Evolutionary conservation across 2,888 invertebrate species (phyloP).

Genomic region (Orgyia antiqua): DNA sequence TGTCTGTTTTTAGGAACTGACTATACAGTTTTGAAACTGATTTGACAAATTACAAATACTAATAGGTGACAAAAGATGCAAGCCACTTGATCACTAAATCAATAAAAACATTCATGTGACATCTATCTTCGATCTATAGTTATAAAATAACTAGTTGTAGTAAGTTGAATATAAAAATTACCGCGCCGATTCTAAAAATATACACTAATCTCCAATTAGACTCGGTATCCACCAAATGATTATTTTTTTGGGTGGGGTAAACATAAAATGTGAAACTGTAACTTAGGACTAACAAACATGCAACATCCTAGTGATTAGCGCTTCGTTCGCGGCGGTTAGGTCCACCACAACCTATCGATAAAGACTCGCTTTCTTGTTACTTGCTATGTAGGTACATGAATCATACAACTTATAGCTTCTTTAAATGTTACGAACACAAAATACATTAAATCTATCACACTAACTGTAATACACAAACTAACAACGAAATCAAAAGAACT

Average conservation of each 20-base stretch:
- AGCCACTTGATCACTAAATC: no score
- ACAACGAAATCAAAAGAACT: slow-evolving; percentile 35
- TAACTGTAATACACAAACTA: slow-evolving; percentile 20
- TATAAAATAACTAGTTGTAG: no score
- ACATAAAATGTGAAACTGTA: slow-evolving; percentile 17
- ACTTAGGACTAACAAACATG: slow-evolving; percentile 17
- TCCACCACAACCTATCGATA: slow-evolving; percentile 31
- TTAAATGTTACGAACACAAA: slow-evolving; percentile 28
- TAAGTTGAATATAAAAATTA: slow-evolving; percentile 46
- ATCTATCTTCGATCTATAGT: no score
- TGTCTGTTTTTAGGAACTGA: no score
- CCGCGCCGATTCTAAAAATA: slow-evolving; percentile 64
- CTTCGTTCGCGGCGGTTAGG: slow-evolving; percentile 22
- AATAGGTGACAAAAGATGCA: no score
- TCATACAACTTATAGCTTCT: slow-evolving; percentile 51
- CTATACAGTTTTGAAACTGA: no score
- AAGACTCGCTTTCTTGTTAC: slow-evolving; percentile 45
- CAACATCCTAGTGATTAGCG: slow-evolving; percentile 20
- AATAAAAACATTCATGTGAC: slow-evolving; percentile 1
- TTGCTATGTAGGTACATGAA: slow-evolving; percentile 60
- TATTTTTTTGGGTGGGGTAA: slow-evolving; percentile 50
- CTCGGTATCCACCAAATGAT: slow-evolving; percentile 36
- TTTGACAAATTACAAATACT: no score
- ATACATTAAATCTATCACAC: neutral
- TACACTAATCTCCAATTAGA: slow-evolving; percentile 47